Percentiles rank a stretch among this genome's conserved stretches.
phyloP scores from a whole-genome alignment of 2,888 invertebrate species.

The Trileptium ribeirensis region DNA sequence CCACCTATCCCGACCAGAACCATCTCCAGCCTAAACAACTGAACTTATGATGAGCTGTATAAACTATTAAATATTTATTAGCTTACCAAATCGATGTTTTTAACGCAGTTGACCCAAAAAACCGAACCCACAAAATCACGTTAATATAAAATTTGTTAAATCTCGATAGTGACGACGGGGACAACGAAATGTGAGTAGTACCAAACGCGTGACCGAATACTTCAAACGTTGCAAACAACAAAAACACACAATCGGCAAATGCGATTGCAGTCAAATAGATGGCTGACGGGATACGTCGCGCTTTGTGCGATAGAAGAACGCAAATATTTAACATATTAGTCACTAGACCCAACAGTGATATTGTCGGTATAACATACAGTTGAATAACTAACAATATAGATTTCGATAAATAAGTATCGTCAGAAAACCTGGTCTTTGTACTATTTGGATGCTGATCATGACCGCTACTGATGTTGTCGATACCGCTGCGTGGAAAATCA shows the following conservation, averaged over 20 bases:
- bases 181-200: background rate
- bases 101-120: constrained; percentile 48
- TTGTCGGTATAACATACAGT: background rate
- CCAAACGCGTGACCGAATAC: constrained; percentile 27
- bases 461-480: too few relatives aligned
- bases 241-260: constrained; percentile 45
- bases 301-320: constrained; percentile 9
- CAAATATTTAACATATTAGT: constrained; percentile 1
- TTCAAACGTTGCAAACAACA: constrained; percentile 47
- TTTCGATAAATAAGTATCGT: too few relatives aligned
- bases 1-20: too few relatives aligned
- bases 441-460: too few relatives aligned
- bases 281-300: constrained; percentile 44
- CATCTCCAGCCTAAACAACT: too few relatives aligned
- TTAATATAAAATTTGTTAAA: constrained; percentile 36
- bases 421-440: too few relatives aligned
- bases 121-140: constrained; percentile 44
- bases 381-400: too few relatives aligned
- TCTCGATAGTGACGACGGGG: background rate
- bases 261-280: constrained; percentile 44
- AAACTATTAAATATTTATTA: background rate
- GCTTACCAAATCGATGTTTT: constrained; percentile 48
- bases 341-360: background rate
- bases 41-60: too few relatives aligned
- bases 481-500: too few relatives aligned